These are phyloP conservation scores for Lepidurus couesii DNA, from an alignment of 1,140 invertebrate species.

Conservation along the genomic window DNA sequence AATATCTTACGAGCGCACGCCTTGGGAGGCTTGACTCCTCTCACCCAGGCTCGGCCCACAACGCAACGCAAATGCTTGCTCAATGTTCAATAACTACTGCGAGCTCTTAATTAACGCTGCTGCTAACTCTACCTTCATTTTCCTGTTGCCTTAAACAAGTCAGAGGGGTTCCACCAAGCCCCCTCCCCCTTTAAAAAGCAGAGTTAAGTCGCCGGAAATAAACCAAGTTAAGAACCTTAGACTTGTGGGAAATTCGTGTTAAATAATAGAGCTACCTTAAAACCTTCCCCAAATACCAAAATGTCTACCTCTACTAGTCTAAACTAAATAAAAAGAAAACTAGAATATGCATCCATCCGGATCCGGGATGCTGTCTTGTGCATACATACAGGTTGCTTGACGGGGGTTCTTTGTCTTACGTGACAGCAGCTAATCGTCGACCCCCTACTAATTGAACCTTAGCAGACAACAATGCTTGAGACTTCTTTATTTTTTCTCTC, in stretches of 20 bases:
- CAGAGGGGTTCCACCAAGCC: too few species aligned
- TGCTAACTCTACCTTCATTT: background rate
- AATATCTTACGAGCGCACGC: constrained; percentile 13
- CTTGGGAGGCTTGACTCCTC: background rate
- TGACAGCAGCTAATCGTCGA: constrained; percentile 21
- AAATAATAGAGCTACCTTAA: too few species aligned
- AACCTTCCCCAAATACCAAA: too few species aligned
- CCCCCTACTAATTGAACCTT: constrained; percentile 21
- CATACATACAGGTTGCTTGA: constrained; percentile 22
- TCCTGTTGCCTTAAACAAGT: too few species aligned
- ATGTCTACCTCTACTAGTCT: too few species aligned
- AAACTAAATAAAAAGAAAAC: background rate
- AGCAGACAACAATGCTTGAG: background rate
- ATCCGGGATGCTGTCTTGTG: constrained; percentile 8
- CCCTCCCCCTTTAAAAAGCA: too few species aligned
- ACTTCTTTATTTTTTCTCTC: background rate
- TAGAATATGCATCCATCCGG: constrained; percentile 2
- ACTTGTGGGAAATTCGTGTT: too few species aligned
- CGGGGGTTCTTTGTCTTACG: constrained; percentile 17
- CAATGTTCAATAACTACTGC: background rate
- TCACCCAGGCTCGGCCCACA: background rate
- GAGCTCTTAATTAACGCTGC: background rate
- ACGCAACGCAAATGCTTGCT: background rate
- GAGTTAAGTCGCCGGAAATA: too few species aligned
- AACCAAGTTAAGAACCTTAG: too few species aligned